Percentiles rank a stretch among this genome's conserved stretches.
Evolutionary conservation across 2,888 invertebrate genomes (phyloP).

Genomic region (Lobophora halterata): DNA sequence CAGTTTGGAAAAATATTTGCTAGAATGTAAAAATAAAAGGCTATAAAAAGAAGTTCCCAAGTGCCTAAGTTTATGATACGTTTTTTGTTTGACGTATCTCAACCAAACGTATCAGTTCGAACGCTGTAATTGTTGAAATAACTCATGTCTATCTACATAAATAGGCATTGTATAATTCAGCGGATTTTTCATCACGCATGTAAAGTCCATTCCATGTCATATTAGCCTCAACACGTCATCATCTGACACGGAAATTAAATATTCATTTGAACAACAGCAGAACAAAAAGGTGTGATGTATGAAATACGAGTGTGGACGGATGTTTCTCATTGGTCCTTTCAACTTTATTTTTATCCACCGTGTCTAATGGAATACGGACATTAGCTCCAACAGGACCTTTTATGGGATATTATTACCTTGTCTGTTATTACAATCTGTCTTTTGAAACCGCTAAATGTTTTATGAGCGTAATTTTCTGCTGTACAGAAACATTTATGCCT

Average conservation of each 20-base stretch:
- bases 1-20: too few relatives aligned
- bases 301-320: slow-evolving; percentile 49
- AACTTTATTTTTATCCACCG: slow-evolving; percentile 49
- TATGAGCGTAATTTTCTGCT: slow-evolving; percentile 26
- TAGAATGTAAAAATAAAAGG: too few relatives aligned
- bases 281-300: slow-evolving; percentile 39
- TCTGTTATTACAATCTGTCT: slow-evolving; percentile 23
- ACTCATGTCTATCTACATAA: too few relatives aligned
- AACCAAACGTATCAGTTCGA: too few relatives aligned
- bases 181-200: slow-evolving; percentile 24
- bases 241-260: slow-evolving; percentile 63
- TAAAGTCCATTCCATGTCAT: slow-evolving; percentile 33
- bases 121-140: too few relatives aligned
- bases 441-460: slow-evolving; percentile 23
- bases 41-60: too few relatives aligned
- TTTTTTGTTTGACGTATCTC: too few relatives aligned
- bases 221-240: slow-evolving; percentile 46
- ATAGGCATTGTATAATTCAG: too few relatives aligned
- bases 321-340: slow-evolving; percentile 48
- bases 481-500: slow-evolving; percentile 28
- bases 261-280: slow-evolving; percentile 58
- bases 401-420: slow-evolving; percentile 11
- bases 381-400: slow-evolving; percentile 6
- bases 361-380: slow-evolving; percentile 42
- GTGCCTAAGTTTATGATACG: too few relatives aligned